Base-by-base conservation (phyloP, 1,140 invertebrate species). In the Heliconius eleuchia region DNA sequence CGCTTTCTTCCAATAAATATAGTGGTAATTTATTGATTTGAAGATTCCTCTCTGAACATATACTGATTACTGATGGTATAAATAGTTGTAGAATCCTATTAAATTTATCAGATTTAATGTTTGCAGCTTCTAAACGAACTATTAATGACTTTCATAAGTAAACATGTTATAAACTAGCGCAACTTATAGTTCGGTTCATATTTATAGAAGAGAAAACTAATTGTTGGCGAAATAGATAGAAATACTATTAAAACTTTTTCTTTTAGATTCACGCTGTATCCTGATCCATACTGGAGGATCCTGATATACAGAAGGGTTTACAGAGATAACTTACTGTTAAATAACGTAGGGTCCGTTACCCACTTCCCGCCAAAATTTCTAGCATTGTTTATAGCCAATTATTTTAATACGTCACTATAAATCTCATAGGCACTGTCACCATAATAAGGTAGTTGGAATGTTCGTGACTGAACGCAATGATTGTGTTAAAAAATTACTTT, bases 61-160 rank as follows among this genome's bases (percentile, higher is more conserved):
- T 13, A 46, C 7, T 19, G 1, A n/a, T 57, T 13, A 46, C 6
- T 19, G 1, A n/a, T 23, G 1, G 30, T 66, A 27, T 66, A 66
- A 2, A 27, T 66, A 66, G 9, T 16, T 66, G 23, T 66, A 13
- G 23, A 66, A 66, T 23, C 23, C 57, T 30, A 66, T 16, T 66
- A 30, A 66, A 30, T 3, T 66, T 66, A 16, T 66, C 23, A 66
- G 60, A 30, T 30, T 23, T 66, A 13, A 30, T 66, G 6, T 66
- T 66, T 66, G 60, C 60, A 66, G 27, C 11, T 66, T 66, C 60
- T 16, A 18, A 46, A 30, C 11, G 4, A 18, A 66, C 60, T 66
- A 66, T 16, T 66, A 66, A 66, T 66, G 27, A 66, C 60, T 66
- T 66, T 66, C 60, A 30, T 66, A 66, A 66, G 60, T 66, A 66